Base-by-base conservation (phyloP, 2,888 invertebrate species). In the Aphodius granarius region DNA sequence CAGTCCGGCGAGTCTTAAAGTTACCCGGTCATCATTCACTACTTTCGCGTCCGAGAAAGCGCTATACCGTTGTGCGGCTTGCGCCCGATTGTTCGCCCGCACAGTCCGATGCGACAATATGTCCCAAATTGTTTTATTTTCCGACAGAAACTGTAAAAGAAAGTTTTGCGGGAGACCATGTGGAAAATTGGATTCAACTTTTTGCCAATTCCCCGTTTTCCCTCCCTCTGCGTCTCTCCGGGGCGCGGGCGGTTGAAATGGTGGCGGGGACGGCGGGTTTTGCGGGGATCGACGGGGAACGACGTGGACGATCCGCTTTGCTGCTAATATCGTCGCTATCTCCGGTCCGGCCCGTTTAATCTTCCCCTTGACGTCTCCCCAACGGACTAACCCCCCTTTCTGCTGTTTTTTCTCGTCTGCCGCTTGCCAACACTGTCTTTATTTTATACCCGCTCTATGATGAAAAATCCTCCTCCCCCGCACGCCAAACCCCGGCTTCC, bases 131-230 rank as follows among this genome's bases (percentile, higher is more conserved):
- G 84, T 84, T 85, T 85, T 85, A 85, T 85, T 84, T 84, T 82
- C 81, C 77, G 79, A 82, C 80, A 73, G 82, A 81, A 83, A 83
- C 82, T 82, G 83, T 82, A 82, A 84, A 84, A 83, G 83, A 84
- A 85, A 85, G 83, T 85, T 85, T 83, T 81, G 84, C 80, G 82
- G 81, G 82, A 84, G 81, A 82, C 84, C 84, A 83, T 83, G 82
- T 83, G 84, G 85, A 85, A 85, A 85, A 85, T 85, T 85, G 85
- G 84, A 85, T 85, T 83, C 84, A 83, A 85, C 82, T 85, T 85
- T 84, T 85, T 84, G 81, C 77, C 16, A 63, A 63, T 72, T 72
- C 72, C 66, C 72, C 23, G 72, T 68, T 68, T 68, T 68, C 68
- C 21, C 68, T 68, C 21, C 68, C 43, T 13, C 43, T 43, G 9